Evolutionary conservation across 1,140 invertebrate species (phyloP).

Genomic region (Drosophila sp.): DNA sequence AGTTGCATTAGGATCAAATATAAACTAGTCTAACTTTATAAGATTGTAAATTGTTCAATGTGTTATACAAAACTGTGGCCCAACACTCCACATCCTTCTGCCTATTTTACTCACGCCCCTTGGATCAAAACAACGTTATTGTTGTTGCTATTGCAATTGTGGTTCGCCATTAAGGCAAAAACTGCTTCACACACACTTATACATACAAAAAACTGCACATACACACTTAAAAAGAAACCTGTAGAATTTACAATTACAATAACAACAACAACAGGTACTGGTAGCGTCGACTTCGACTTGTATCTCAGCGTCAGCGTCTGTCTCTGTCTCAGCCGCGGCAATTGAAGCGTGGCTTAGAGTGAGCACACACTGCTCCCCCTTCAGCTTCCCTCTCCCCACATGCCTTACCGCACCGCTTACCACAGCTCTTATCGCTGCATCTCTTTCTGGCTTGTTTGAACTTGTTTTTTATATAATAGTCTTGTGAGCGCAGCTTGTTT

Average conservation of each 20-base stretch:
- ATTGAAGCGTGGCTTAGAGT: conserved; percentile 79
- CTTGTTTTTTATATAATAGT: conserved; percentile 76
- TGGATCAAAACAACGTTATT: conserved; percentile 56
- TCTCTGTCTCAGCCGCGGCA: conserved; percentile 61
- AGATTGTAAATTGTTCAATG: neutral
- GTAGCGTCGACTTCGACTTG: conserved; percentile 26
- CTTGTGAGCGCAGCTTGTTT: conserved; percentile 7
- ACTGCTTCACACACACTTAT: conserved; percentile 46
- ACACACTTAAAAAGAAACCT: conserved; percentile 53
- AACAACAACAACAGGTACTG: conserved; percentile 47
- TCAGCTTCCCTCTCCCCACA: neutral
- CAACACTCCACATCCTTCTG: conserved; percentile 20
- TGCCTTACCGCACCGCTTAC: conserved; percentile 4
- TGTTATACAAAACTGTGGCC: conserved; percentile 21
- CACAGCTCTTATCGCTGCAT: conserved; percentile 3
- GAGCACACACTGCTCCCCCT: conserved; percentile 35
- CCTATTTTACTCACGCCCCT: conserved; percentile 26
- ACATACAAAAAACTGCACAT: conserved; percentile 4
- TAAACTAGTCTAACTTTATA: conserved; percentile 28
- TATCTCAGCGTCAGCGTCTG: conserved; percentile 59
- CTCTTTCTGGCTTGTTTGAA: conserved; percentile 42
- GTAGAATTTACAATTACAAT: conserved; percentile 78
- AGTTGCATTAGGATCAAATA: neutral
- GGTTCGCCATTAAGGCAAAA: conserved; percentile 70
- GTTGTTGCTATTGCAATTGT: conserved; percentile 40